A percentile compares a stretch with the other conserved stretches of the same genome.
These are phyloP conservation scores for Rotaria socialis DNA, from an alignment of 2,888 invertebrate species.

Conservation along the genomic window DNA sequence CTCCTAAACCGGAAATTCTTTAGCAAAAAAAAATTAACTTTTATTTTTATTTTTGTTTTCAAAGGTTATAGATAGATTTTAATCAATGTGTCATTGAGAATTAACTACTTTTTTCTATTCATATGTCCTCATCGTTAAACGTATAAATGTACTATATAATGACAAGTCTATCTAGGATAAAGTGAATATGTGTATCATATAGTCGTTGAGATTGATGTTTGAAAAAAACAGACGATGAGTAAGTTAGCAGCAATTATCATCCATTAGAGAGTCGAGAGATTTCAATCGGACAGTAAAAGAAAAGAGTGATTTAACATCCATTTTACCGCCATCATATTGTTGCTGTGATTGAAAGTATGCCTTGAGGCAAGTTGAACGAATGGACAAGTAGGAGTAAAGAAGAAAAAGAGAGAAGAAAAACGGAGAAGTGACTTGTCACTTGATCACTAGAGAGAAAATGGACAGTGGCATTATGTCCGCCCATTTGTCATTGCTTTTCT, in stretches of 20 bases:
- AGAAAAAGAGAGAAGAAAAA: neutral
- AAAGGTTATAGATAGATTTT: neutral
- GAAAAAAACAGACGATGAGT: constrained; percentile 25
- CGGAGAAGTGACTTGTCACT: constrained; percentile 18
- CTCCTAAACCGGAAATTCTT: neutral
- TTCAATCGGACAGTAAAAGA: constrained; percentile 24
- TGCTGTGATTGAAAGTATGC: constrained; percentile 27
- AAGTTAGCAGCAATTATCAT: constrained; percentile 28
- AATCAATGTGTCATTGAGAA: neutral
- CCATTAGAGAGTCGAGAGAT: constrained; percentile 36
- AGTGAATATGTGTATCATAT: neutral
- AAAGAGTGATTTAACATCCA: constrained; percentile 16
- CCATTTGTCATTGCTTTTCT: neutral
- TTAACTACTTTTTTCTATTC: neutral
- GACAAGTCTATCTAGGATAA: constrained; percentile 10
- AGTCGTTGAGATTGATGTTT: neutral
- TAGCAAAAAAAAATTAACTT: neutral
- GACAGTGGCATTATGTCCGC: constrained; percentile 7
- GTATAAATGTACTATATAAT: neutral
- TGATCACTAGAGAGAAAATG: constrained; percentile 18
- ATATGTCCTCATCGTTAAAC: neutral
- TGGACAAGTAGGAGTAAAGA: neutral
- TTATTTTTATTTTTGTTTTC: neutral
- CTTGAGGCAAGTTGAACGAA: constrained; percentile 14
- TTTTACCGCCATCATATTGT: constrained; percentile 21